Base-by-base conservation (phyloP, 2,797 vertebrate species). In the Pipistrellus kuhlii region DNA sequence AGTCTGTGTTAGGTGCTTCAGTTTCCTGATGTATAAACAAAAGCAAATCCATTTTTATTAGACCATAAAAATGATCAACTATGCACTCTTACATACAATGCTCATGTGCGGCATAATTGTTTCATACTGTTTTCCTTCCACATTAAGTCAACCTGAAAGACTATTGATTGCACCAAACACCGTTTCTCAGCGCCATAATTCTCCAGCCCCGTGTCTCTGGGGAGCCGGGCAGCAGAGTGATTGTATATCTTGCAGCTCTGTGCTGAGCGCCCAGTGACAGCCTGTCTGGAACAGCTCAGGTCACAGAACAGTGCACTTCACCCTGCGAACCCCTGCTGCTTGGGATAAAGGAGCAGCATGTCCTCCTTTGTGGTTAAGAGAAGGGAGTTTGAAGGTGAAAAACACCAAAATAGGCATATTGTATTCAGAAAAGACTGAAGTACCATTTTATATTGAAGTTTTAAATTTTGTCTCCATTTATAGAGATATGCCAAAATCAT, bases 51-150 rank as follows among this genome's bases (percentile, higher is more conserved):
- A 13, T 89, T 91, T 94, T 96, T 88, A 91, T 94, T 68, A 86
- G 94, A 77, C 66, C 66, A 46, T 96, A 84, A 94, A 96, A 85
- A 72, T 57, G 78, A 93, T 78, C 84, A 71, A 57, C 85, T 57
- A 3, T 53, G 12, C 71, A 21, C 57, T 72, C 35, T 44, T 75
- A 13, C 7, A 7, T 12, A 18, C 77, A 55, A 46, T 30, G 35
- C 38, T 78, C n/a, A 17, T 32, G 32, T 89, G 71, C 57, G 41
- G 59, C 13, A 1, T 91, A 76, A 87, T 90, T 92, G 69, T 71
- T 94, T 88, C 88, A 85, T 93, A 51, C 93, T 91, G 20, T 85
- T 90, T 95, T 93, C 88, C 95, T 84, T 90, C 53, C 76, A 66
- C 91, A 59, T 78, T 77, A 64, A 94, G 84, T 96, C 89, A 89